phyloP scores from a whole-genome alignment of 30 jellyfish, hydroid and myxozoan species.

The Phacellophora camtschatica region DNA sequence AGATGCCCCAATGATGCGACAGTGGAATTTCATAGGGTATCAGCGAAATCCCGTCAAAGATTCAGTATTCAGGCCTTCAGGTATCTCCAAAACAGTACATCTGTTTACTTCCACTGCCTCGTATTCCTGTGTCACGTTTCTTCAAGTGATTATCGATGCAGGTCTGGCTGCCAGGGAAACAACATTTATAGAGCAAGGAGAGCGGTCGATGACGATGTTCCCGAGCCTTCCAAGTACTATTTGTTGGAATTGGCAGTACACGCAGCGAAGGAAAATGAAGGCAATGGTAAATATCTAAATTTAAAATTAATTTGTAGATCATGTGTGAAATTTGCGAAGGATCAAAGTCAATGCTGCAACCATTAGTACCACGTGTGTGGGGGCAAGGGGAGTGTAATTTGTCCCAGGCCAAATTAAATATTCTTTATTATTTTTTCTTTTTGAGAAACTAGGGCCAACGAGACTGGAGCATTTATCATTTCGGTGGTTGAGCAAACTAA shows the following conservation, averaged over 20 bases:
- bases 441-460: too few species aligned
- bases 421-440: too few species aligned
- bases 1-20: conserved; percentile 30
- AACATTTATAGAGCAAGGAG: conserved; percentile 34
- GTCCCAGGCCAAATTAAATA: too few species aligned
- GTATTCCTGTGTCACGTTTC: conserved; percentile 33
- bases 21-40: conserved; percentile 1
- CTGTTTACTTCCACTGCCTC: conserved; percentile 35
- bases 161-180: conserved; percentile 36
- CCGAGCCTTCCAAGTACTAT: neutral
- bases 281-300: neutral
- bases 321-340: too few species aligned
- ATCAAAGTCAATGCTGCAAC: neutral
- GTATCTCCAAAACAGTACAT: conserved; percentile 3
- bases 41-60: conserved; percentile 7
- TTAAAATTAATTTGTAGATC: neutral
- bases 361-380: too few species aligned
- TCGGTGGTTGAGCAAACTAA: too few species aligned
- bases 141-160: conserved; percentile 26
- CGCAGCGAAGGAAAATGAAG: neutral
- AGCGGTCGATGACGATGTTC: neutral
- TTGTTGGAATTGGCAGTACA: neutral
- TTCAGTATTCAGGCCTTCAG: conserved; percentile 21
- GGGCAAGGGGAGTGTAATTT: too few species aligned
- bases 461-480: too few species aligned